phyloP scores from a whole-genome alignment of 2,888 invertebrate genomes.

The Perizoma affinitatum region DNA sequence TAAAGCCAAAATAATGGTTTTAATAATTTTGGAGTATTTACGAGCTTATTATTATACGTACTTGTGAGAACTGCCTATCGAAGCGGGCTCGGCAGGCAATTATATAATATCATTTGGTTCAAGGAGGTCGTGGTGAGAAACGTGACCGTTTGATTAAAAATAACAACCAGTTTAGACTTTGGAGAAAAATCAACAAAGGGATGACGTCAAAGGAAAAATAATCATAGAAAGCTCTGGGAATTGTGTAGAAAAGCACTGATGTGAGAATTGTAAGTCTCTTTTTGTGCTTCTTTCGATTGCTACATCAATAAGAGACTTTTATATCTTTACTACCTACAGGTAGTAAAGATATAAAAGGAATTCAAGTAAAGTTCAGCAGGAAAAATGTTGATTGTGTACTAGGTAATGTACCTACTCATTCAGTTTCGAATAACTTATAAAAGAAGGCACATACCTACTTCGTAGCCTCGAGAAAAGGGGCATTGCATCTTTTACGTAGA shows the following conservation, averaged over 20 bases:
- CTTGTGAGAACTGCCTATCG: neutral
- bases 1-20: no score
- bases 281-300: neutral
- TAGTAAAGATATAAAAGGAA: neutral
- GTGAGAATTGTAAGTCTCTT: no score
- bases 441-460: neutral
- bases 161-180: no score
- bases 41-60: constrained; percentile 6
- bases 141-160: neutral
- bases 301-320: no score
- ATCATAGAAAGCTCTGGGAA: no score
- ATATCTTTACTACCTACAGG: no score
- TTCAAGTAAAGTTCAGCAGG: neutral
- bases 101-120: constrained; percentile 12
- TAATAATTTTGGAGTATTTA: neutral
- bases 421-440: neutral
- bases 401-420: neutral
- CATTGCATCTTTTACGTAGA: constrained; percentile 32
- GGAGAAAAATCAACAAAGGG: no score
- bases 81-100: constrained; percentile 10
- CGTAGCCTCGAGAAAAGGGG: constrained; percentile 28
- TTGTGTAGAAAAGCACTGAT: no score
- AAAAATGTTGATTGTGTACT: no score
- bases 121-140: constrained; percentile 6
- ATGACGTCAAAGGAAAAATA: no score